Evolutionary conservation across 2,797 vertebrate genomes (phyloP), one percentile per base, ranked within the genome.

Genomic region (Clarias laeviceps): DNA sequence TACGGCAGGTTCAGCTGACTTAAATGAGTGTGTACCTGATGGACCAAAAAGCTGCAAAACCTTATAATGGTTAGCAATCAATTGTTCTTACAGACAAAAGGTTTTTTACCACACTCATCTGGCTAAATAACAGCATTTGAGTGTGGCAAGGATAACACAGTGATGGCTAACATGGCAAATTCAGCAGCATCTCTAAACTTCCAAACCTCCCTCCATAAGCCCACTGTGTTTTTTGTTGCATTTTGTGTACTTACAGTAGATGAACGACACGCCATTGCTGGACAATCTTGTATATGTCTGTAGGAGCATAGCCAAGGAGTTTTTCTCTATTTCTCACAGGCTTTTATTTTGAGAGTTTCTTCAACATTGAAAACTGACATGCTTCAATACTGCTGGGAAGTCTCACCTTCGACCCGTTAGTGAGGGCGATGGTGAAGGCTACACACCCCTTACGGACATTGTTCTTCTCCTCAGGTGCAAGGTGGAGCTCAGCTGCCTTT

Each of bases 21-120:
- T 40, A 40, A 40, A 40, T 7, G 37, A 40, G 37, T 40, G 37
- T 40, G 0, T 7, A 40, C 5, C 37, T 40, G 5, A 7, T 37
- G 34, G 3, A 37, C 34, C 34, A n/a, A 62, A n/a, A 27, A 64
- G 9, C n/a, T 64, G n/a, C n/a, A 64, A 14, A 64, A 27, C 24
- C n/a, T 84, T 45, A 83, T 87, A 80, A 86, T 37, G 34, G 89
- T 83, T 68, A 88, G 84, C 59, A 37, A 37, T 37, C 34, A 37
- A 37, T 88, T 20, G 82, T 89, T 85, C 57, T 89, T 69, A 85
- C 85, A 84, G 1, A 85, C 85, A n/a, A n/a, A n/a, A n/a, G n/a
- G n/a, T n/a, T n/a, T 86, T 89, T 88, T 61, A 85, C 72, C 29
- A 84, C 65, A 79, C 66, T 66, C 79, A 82, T 87, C 82, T 83